These are phyloP conservation scores for Drosophila parabipectinata DNA, from an alignment of 1,140 invertebrate genomes.

Conservation along the genomic window DNA sequence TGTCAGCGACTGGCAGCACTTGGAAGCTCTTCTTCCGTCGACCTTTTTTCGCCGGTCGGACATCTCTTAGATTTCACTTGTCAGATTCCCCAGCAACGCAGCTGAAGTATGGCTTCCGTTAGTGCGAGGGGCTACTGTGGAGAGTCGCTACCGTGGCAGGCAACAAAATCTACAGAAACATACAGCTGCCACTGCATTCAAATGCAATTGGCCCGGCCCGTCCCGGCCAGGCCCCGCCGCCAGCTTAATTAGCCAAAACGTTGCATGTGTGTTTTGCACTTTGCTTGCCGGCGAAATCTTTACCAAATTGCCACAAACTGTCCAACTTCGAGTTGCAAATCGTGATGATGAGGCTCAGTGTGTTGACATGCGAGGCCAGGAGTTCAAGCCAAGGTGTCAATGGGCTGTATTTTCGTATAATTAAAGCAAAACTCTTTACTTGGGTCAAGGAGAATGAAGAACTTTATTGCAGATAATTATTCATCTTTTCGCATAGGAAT, in stretches of 20 bases:
- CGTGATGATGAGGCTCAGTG: slow-evolving; percentile 30
- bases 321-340: slow-evolving; percentile 18
- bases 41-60: slow-evolving; percentile 46
- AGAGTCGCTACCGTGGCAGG: slow-evolving; percentile 18
- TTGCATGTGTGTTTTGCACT: slow-evolving; percentile 80
- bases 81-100: slow-evolving; percentile 67
- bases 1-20: slow-evolving; percentile 5
- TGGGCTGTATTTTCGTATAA: slow-evolving; percentile 34
- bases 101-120: slow-evolving; percentile 82
- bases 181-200: slow-evolving; percentile 23
- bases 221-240: slow-evolving; percentile 26
- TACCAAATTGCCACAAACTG: slow-evolving; percentile 53
- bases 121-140: slow-evolving; percentile 69
- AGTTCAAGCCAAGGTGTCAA: slow-evolving; percentile 50
- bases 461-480: background rate
- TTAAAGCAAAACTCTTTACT: slow-evolving; percentile 32
- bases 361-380: slow-evolving; percentile 55
- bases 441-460: slow-evolving; percentile 16
- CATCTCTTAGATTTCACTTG: slow-evolving; percentile 76
- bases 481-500: background rate
- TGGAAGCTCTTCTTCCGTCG: slow-evolving; percentile 51
- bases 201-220: slow-evolving; percentile 45
- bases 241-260: slow-evolving; percentile 72
- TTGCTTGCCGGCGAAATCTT: slow-evolving; percentile 49
- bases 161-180: slow-evolving; percentile 5